Conservation (phyloP, 2,113 vertebrate species). For the Steatornis caripensis region DNA sequence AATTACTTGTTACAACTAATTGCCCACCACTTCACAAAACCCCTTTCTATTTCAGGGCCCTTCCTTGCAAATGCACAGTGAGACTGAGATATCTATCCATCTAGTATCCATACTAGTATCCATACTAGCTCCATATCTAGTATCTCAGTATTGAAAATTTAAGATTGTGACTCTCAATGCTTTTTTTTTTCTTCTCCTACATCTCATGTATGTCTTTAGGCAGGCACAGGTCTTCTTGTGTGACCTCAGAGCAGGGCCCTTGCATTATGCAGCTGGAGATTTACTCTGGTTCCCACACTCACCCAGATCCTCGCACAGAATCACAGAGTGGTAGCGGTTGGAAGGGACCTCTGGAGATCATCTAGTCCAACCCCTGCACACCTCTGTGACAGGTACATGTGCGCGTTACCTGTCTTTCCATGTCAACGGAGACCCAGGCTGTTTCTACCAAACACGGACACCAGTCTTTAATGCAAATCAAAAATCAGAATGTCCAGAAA, state of each 20-base stretch:
- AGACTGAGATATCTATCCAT: background rate
- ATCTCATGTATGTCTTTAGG: background rate
- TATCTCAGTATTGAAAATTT: background rate
- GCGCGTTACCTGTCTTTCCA: fast-evolving
- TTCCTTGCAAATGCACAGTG: background rate
- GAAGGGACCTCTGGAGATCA: too few relatives aligned
- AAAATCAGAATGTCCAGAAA: background rate
- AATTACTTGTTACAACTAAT: background rate
- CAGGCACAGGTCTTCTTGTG: background rate
- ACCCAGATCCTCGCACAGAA: too few relatives aligned
- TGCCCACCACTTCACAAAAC: background rate
- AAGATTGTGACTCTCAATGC: background rate
- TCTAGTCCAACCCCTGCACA: too few relatives aligned
- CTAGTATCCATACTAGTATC: too few relatives aligned
- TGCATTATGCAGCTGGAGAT: background rate
- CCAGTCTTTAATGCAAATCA: background rate
- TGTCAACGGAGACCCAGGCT: background rate
- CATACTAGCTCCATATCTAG: background rate
- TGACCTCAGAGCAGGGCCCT: background rate
- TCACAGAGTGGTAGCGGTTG: too few relatives aligned
- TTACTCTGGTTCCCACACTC: background rate
- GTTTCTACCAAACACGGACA: background rate
- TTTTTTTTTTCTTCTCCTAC: background rate
- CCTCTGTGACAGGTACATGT: background rate
- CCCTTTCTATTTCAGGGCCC: background rate